Conservation (phyloP, 2,888 invertebrate species). For the Tethea ocularis region DNA sequence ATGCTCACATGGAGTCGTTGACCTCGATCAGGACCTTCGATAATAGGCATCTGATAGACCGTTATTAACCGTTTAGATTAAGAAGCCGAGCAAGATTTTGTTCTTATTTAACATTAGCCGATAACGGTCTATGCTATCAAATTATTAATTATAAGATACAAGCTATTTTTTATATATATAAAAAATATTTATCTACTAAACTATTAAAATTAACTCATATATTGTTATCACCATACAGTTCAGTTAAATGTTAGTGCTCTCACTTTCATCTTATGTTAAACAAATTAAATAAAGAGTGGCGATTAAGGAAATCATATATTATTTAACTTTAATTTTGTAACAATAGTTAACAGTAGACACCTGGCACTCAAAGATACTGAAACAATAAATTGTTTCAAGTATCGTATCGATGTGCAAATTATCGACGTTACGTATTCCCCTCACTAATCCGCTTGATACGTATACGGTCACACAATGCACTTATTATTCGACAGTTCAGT, state of each 20-base stretch:
- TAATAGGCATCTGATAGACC: constrained; percentile 62
- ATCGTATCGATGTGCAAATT: constrained; percentile 52
- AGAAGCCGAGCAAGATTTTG: constrained; percentile 46
- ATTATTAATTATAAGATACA: neutral
- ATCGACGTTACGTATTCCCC: constrained; percentile 77
- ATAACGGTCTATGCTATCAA: neutral
- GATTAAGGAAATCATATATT: no score
- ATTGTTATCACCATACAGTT: neutral
- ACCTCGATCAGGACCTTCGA: constrained; percentile 76
- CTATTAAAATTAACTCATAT: neutral
- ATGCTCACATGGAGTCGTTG: constrained; percentile 73
- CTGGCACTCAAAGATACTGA: neutral
- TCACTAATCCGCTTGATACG: constrained; percentile 77
- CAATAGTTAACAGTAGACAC: constrained; percentile 13
- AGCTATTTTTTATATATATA: neutral
- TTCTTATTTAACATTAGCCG: neutral
- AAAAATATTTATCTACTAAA: neutral
- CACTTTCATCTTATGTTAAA: no score
- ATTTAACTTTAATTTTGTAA: neutral
- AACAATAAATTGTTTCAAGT: constrained; percentile 13
- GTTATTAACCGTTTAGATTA: constrained; percentile 62
- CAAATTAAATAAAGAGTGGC: no score
- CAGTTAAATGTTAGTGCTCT: no score
- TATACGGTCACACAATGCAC: constrained; percentile 82
- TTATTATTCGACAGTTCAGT: constrained; percentile 80